phyloP scores from a whole-genome alignment of 2,797 vertebrate genomes.

The Sarcoramphus papa region DNA sequence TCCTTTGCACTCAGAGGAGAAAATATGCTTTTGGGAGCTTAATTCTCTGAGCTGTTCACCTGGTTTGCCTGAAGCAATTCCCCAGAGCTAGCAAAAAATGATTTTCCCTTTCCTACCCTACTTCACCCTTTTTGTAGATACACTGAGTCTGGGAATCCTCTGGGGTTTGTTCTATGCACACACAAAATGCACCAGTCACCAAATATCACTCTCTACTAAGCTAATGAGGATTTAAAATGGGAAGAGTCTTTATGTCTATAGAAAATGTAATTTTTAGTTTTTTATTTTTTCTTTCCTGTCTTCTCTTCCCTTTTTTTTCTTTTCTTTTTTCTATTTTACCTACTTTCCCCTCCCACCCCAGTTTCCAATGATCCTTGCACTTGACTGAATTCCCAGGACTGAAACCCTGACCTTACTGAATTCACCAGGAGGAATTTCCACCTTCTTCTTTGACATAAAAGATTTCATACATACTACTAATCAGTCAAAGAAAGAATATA shows the following conservation, averaged over 20 bases:
- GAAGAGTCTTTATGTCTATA: neutral
- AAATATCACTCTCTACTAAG: neutral
- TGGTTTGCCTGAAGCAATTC: neutral
- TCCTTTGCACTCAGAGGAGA: neutral
- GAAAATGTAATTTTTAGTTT: neutral
- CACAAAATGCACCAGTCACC: neutral
- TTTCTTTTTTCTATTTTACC: neutral
- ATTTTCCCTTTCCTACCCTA: neutral
- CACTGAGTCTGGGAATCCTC: neutral
- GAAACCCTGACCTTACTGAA: neutral
- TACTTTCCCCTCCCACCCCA: fast-evolving
- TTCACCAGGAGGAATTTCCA: neutral
- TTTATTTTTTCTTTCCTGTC: neutral
- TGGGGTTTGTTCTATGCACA: neutral
- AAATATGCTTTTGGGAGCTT: neutral
- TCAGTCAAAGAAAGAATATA: neutral
- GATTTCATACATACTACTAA: neutral
- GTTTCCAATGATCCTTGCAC: neutral
- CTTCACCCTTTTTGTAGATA: neutral
- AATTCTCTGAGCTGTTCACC: neutral
- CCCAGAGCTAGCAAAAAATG: neutral
- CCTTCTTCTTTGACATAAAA: neutral
- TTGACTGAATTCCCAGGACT: neutral
- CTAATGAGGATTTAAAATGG: neutral
- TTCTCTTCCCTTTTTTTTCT: neutral